phyloP scores from a whole-genome alignment of 2,113 vertebrate species.

The Thamnaconus septentrionalis region DNA sequence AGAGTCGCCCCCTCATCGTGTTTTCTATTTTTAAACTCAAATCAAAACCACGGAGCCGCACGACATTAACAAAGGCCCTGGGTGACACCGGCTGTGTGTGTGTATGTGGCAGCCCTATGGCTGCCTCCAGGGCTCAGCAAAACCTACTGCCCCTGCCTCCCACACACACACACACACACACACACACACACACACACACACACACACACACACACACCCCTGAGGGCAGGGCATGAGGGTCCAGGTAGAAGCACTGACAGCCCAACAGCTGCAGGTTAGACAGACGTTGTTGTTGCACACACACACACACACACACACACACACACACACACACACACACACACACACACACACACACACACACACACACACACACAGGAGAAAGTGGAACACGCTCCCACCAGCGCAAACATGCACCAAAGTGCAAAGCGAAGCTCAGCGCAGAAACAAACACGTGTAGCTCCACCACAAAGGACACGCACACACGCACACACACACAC shows the following conservation, averaged over 20 bases:
- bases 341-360: conserved; percentile 34
- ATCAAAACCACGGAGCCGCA: conserved; percentile 28
- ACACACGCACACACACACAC: conserved; percentile 35
- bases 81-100: conserved; percentile 4
- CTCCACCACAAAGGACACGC: not conserved
- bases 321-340: conserved; percentile 25
- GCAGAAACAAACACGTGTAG: conserved; percentile 5
- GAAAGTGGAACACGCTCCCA: not conserved
- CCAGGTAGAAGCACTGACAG: conserved; percentile 63
- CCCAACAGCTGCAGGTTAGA: conserved; percentile 68
- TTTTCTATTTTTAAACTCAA: conserved; percentile 28
- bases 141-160: conserved; percentile 51
- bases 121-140: conserved; percentile 62
- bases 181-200: conserved; percentile 41
- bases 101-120: conserved; percentile 37
- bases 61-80: conserved; percentile 32
- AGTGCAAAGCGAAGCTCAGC: conserved; percentile 28
- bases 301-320: conserved; percentile 18
- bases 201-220: conserved; percentile 49
- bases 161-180: conserved; percentile 21
- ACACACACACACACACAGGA: conserved; percentile 10
- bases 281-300: conserved; percentile 36
- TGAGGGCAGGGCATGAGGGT: conserved; percentile 60
- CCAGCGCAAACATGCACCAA: conserved; percentile 32
- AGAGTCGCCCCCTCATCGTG: conserved; percentile 5